A percentile compares a stretch with the other conserved stretches of the same genome.
Evolutionary conservation across 1,140 invertebrate genomes (phyloP).

Genomic region (Adelges cooleyi): DNA sequence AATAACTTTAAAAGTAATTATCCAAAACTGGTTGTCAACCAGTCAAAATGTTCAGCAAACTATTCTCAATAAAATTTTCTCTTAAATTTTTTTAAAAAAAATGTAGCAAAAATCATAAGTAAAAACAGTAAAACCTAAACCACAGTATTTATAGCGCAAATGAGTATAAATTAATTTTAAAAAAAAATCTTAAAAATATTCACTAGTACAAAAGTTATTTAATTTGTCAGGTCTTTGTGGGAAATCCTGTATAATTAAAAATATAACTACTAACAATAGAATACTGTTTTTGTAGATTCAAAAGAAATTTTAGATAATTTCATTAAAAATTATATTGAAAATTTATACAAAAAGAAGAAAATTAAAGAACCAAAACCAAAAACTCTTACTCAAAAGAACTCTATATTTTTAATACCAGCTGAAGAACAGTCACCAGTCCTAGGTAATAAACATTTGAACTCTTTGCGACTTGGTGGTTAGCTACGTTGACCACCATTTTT

Average conservation of each 20-base stretch:
- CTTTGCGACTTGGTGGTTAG: too few relatives aligned
- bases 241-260: too few relatives aligned
- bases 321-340: conserved; percentile 30
- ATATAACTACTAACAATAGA: too few relatives aligned
- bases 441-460: too few relatives aligned
- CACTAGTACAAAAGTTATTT: conserved; percentile 18
- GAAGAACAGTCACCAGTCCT: too few relatives aligned
- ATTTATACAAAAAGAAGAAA: conserved; percentile 31
- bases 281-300: neutral
- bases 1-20: too few relatives aligned
- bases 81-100: neutral
- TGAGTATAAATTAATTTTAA: conserved; percentile 41
- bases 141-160: conserved; percentile 41
- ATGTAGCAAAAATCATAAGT: conserved; percentile 37
- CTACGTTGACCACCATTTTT: too few relatives aligned
- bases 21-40: too few relatives aligned
- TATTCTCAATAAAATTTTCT: neutral
- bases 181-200: conserved; percentile 30
- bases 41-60: too few relatives aligned
- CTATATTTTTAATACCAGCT: too few relatives aligned
- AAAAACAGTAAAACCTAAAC: conserved; percentile 46
- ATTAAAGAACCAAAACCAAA: conserved; percentile 29
- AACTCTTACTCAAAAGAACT: too few relatives aligned
- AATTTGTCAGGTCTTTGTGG: too few relatives aligned
- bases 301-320: conserved; percentile 25